Evolutionary conservation across 2,797 vertebrate genomes (phyloP).

Genomic region (Paratrypauchen microcephalus): DNA sequence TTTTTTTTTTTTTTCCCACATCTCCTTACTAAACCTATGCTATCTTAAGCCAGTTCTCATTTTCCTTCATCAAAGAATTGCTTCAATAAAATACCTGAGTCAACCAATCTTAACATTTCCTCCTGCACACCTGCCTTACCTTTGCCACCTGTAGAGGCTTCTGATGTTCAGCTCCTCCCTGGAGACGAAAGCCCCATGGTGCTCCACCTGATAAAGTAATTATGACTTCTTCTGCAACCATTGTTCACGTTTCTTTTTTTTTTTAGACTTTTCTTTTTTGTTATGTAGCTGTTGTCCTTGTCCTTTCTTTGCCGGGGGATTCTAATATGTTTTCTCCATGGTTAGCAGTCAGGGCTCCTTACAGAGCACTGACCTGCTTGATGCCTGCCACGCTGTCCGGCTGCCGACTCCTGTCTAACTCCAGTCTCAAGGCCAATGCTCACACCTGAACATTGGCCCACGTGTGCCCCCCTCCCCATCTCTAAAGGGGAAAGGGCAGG

Average conservation of each 20-base stretch:
- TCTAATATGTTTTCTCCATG: constrained; percentile 72
- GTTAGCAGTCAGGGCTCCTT: constrained; percentile 64
- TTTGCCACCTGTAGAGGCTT: constrained; percentile 96
- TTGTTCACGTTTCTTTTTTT: constrained; percentile 59
- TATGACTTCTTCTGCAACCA: constrained; percentile 92
- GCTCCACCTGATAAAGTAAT: constrained; percentile 92
- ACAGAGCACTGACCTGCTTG: constrained; percentile 61
- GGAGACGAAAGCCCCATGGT: constrained; percentile 98
- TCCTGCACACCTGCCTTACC: constrained; percentile 77
- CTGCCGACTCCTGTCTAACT: constrained; percentile 57
- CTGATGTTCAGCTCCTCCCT: constrained; percentile 92
- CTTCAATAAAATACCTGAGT: neutral
- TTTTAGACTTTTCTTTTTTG: constrained; percentile 37
- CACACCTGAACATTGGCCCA: constrained; percentile 62
- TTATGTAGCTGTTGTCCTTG: constrained; percentile 15
- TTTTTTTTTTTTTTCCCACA: constrained; percentile 26
- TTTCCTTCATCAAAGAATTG: constrained; percentile 20
- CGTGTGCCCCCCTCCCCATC: constrained; percentile 36
- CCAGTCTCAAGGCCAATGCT: constrained; percentile 43
- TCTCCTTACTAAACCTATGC: constrained; percentile 39
- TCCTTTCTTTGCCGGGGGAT: constrained; percentile 46
- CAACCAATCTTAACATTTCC: neutral
- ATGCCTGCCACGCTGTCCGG: constrained; percentile 57
- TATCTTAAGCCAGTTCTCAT: constrained; percentile 17
- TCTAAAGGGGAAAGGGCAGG: constrained; percentile 36